Evolutionary conservation across 1,140 invertebrate genomes (phyloP), one percentile per base, ranked within the genome.

Genomic region (Mya arenaria): DNA sequence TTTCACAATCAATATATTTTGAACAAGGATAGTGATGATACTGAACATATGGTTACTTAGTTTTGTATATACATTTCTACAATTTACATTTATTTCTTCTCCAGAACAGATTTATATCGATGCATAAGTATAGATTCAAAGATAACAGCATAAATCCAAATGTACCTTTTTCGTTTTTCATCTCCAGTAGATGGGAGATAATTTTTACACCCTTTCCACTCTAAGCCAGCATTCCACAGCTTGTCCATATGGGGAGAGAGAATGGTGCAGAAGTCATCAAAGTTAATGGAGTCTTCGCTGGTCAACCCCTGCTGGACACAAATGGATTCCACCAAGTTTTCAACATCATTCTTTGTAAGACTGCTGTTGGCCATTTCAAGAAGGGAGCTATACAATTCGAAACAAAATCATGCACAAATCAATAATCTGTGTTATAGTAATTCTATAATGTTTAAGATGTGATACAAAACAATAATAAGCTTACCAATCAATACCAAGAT

Each of bases 181-280:
- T 68, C 72, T 4, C 10, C 52, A 52, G 55, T 13, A 2, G 56
- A n/a, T 19, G 82, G 73, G 17, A 77, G 34, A 65, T 39, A 77
- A 30, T 56, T 71, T 28, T 69, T 83, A 48, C 62, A 66, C 85
- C 90, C 90, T 87, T 89, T 90, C 89, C 89, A 91, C 62, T 90
- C 89, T 17, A 91, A 58, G 19, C 86, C 88, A 30, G 86, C 84
- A 68, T 87, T 89, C 85, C 85, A 89, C 0, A 92, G 80, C 75
- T 89, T 93, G 65, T 93, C 91, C 93, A 98, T 98, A 92, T 99
- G 98, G 89, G 99, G 98, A 85, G 97, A 97, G 96, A 99, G 98
- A 96, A 91, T 86, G 39, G 90, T 86, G 44, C 88, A 90, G 87
- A 99, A 99, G 90, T 99, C 98, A 56, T 97, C 96, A 90, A 99